A percentile compares a stretch with the other conserved stretches of the same genome.
Conservation (phyloP, 2,888 invertebrate species). For the Imbricaverruca yamaguchii region DNA sequence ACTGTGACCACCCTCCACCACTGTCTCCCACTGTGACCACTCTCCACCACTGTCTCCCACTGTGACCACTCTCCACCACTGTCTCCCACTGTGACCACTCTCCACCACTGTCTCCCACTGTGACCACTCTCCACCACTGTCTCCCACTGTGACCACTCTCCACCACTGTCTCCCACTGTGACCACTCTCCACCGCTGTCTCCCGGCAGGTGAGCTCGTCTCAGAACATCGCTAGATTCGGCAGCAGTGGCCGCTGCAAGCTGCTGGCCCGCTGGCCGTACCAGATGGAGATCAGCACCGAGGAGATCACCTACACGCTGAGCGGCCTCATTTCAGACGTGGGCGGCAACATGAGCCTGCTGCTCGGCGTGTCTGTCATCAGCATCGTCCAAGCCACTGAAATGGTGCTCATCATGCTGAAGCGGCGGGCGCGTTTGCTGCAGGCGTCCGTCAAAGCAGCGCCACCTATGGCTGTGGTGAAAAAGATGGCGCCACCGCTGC, state of each 20-base stretch:
- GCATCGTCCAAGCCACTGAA: background rate
- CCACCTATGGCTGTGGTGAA: too few species aligned
- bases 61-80: background rate
- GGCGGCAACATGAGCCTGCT: conserved; percentile 21
- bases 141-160: background rate
- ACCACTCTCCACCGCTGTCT: background rate
- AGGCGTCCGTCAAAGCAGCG: background rate
- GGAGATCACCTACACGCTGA: background rate
- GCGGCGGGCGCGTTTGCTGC: background rate
- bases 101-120: background rate
- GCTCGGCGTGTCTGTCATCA: conserved; percentile 12
- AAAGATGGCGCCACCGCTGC: background rate
- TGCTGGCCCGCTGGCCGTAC: background rate
- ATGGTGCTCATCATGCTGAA: background rate
- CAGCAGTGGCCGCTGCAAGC: background rate
- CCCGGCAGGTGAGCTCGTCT: background rate
- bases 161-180: background rate
- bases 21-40: background rate
- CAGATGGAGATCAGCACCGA: background rate
- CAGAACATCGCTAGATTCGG: background rate
- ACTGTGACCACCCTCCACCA: background rate
- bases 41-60: background rate
- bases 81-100: background rate
- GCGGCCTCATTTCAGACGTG: conserved; percentile 2
- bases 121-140: background rate